Evolutionary conservation across 2,113 vertebrate species (phyloP), one percentile per base, ranked within the genome.

Genomic region (Chamaea fasciata): DNA sequence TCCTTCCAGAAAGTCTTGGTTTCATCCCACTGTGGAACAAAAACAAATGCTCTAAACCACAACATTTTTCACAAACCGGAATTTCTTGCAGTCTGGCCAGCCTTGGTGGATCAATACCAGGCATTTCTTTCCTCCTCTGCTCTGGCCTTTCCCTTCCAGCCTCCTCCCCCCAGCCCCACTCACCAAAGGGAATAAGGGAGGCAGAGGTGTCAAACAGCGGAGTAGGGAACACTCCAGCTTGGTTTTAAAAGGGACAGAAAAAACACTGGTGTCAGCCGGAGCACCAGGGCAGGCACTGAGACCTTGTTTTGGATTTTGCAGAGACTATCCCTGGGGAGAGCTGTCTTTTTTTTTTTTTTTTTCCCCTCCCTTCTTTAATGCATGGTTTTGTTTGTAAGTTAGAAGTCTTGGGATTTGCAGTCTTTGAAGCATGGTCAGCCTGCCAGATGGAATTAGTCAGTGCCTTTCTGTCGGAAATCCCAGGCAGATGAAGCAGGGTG

Each of bases 361-460:
- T n/a, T 81, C n/a, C n/a, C n/a, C n/a, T n/a, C n/a, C n/a, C n/a
- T 80, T 78, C 83, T 86, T 82, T 33, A 60, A 94, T 63, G 84
- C 90, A 87, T 91, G 89, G 94, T 95, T 96, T 87, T 96, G 84
- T 96, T 97, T 96, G 90, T 80, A 94, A 92, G 94, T 96, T 96
- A 95, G 91, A 96, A 96, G 93, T 96, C 97, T 88, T 35, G 23
- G 90, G 94, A 96, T 97, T 47, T 96, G 90, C 80, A 90, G 93
- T 55, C 96, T 96, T 96, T 96, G 95, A 97, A 97, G 91, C 86
- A 13, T 30, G 85, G 93, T 96, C 95, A 95, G 93, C 73, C 84
- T 96, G 93, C 95, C 96, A 97, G 93, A 96, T 96, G 96, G 95
- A 95, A 97, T 96, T 94, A 95, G 96, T 96, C 97, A 97, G 92